Evolutionary conservation across 2,113 vertebrate species (phyloP).

Genomic region (Zosterops japonicus): DNA sequence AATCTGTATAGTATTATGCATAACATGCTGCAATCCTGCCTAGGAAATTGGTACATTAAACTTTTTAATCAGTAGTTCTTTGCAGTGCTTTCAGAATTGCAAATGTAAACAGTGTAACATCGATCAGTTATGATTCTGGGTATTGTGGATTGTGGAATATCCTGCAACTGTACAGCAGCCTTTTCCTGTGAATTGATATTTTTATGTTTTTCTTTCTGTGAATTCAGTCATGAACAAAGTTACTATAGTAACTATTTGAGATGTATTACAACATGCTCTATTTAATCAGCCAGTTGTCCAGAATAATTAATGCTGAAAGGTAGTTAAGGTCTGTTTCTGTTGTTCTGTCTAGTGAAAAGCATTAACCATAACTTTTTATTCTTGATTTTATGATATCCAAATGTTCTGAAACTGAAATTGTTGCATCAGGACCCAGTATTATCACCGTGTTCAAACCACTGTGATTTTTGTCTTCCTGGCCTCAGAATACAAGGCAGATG

Average conservation of each 20-base stretch:
- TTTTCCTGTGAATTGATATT: background rate
- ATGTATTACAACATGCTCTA: background rate
- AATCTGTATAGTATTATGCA: background rate
- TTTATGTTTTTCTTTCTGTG: background rate
- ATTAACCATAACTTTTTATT: background rate
- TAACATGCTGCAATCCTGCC: background rate
- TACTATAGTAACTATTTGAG: conserved; percentile 21
- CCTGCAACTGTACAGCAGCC: background rate
- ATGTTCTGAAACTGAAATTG: background rate
- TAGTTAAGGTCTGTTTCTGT: background rate
- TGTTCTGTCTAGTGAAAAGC: background rate
- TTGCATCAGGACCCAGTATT: background rate
- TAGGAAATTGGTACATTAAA: background rate
- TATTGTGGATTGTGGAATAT: background rate
- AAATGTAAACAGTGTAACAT: background rate
- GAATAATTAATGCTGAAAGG: background rate
- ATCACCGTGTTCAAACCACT: background rate
- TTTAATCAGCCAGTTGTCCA: background rate
- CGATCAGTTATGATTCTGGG: background rate
- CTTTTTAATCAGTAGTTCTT: background rate
- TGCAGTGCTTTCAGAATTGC: background rate
- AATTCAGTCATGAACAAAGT: background rate
- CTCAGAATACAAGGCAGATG: background rate
- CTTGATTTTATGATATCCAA: background rate
- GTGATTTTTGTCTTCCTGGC: background rate